Evolutionary conservation across 1,140 invertebrate genomes (phyloP).

Genomic region (Lucilia cuprina): DNA sequence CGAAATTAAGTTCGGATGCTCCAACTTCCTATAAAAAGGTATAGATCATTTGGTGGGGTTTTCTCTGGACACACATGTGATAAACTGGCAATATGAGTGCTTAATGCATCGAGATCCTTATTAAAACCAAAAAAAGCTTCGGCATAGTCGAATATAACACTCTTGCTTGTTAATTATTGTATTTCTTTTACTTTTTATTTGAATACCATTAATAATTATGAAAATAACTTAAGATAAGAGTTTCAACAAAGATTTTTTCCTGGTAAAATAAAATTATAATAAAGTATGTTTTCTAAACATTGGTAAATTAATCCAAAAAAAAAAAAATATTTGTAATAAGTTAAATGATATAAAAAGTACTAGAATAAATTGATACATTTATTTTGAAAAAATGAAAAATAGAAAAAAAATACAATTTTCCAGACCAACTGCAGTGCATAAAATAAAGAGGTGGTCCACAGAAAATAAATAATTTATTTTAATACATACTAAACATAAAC

Average conservation of each 20-base stretch:
- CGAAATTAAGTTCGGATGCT: no score
- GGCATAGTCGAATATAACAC: no score
- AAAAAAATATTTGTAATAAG: background rate
- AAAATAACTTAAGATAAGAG: background rate
- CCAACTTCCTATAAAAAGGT: no score
- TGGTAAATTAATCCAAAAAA: background rate
- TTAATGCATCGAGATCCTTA: no score
- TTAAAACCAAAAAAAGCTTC: no score
- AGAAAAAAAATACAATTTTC: background rate
- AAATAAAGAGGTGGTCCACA: background rate
- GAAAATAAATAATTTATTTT: background rate
- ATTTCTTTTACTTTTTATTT: background rate
- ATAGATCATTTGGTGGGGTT: no score
- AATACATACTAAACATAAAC: constrained; percentile 2
- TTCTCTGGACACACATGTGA: no score
- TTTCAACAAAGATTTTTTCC: constrained; percentile 10
- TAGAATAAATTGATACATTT: background rate
- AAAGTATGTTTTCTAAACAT: background rate
- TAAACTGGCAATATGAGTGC: no score
- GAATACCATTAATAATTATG: background rate
- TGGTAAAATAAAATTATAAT: background rate
- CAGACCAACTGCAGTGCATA: background rate
- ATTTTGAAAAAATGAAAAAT: background rate
- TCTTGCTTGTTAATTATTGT: background rate
- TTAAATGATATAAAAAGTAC: background rate